These are phyloP conservation scores for Trissolcus japonicus DNA, from an alignment of 2,888 invertebrate species.

Conservation along the genomic window DNA sequence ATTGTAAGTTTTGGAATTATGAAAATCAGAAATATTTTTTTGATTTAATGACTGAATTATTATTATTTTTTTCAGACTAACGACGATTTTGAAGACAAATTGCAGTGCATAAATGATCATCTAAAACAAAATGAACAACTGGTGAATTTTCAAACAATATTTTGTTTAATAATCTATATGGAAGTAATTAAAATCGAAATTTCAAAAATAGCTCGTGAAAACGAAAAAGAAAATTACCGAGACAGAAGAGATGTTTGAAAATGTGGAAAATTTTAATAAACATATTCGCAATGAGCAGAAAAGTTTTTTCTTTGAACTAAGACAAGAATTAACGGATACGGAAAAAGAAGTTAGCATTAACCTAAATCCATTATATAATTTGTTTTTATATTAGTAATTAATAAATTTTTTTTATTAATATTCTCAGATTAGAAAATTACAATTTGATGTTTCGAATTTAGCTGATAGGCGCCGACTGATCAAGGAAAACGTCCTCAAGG, in stretches of 20 bases:
- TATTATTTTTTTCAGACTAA: constrained; percentile 5
- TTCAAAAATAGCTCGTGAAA: constrained; percentile 7
- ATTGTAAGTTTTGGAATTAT: neutral
- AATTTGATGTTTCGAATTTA: constrained; percentile 25
- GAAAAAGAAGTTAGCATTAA: constrained; percentile 63
- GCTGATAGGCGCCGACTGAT: constrained; percentile 28
- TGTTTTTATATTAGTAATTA: neutral
- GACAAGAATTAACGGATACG: constrained; percentile 63
- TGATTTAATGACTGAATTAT: neutral
- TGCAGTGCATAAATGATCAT: constrained; percentile 11
- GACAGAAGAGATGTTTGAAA: constrained; percentile 58
- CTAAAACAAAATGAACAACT: constrained; percentile 27
- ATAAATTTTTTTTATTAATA: neutral
- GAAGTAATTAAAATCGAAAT: neutral
- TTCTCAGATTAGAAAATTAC: constrained; percentile 26
- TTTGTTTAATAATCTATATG: too few relatives aligned
- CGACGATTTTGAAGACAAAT: constrained; percentile 3
- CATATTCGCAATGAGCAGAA: constrained; percentile 59
- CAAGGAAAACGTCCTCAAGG: constrained; percentile 21
- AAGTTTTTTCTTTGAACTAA: constrained; percentile 62
- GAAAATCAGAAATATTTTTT: neutral
- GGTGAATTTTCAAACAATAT: constrained; percentile 16
- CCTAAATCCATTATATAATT: neutral
- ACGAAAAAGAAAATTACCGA: constrained; percentile 22
- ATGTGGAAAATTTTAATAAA: constrained; percentile 59